Base-by-base conservation (phyloP, 2,797 vertebrate genomes). In the Thunnus albacares region DNA sequence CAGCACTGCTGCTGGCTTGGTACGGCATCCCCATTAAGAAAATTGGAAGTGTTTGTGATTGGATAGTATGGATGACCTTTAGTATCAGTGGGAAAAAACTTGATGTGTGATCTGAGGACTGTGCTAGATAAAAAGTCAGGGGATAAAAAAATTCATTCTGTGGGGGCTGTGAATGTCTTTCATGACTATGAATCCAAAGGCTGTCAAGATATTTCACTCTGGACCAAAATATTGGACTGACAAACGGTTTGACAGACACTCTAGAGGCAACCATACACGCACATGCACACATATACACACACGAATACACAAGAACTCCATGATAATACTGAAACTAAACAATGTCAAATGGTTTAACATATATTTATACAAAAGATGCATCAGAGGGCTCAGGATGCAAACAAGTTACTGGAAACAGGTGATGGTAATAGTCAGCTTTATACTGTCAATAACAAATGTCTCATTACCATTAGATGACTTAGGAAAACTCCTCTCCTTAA, bases 61-160 rank as follows among this genome's bases (percentile, higher is more conserved):
- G 22, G 49, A 24, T 77, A 66, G 65, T 13, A 56, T 15, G 52
- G 30, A 35, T 57, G 8, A 65, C 79, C 51, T 57, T 41, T 67
- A 51, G 11, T 22, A 51, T 45, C 69, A 71, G 28, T 33, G 17
- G 38, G 43, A 22, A 53, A 77, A 47, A 47, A 47, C 45, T 47
- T 18, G 14, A 47, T 47, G 24, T 45, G 67, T 58, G 30, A 38
- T 38, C 12, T 28, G 22, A 76, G 51, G 41, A 53, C 64, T 66
- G 55, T 6, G 7, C 52, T 17, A 52, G 49, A 65, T 52, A 30
- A 38, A 38, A 38, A 38, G 9, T 38, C 38, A 38, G 38, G 18
- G 43, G 30, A 30, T 30, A 30, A 30, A 30, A 56, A 12, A 20
- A 81, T 60, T 52, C 17, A 47, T 24, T 71, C 59, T 65, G 28